These are phyloP conservation scores for Neoitamus cyanurus DNA, from an alignment of 2,888 invertebrate genomes.

Conservation along the genomic window DNA sequence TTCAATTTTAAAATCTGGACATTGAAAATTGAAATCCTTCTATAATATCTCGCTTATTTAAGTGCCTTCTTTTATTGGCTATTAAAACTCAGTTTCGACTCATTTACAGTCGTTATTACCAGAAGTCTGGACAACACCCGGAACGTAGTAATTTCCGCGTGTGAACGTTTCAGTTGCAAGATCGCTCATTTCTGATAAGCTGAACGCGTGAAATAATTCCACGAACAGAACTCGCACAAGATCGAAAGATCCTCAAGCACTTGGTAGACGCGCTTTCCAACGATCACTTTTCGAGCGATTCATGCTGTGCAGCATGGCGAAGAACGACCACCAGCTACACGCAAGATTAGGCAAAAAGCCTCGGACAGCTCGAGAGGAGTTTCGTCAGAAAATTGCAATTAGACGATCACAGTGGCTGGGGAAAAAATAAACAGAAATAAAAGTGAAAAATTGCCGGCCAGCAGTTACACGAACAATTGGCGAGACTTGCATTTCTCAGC, in stretches of 20 bases:
- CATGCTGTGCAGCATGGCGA: background rate
- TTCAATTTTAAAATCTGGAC: no score
- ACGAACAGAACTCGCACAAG: background rate
- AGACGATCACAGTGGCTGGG: background rate
- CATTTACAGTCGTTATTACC: background rate
- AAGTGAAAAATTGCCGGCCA: background rate
- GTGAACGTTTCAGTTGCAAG: background rate
- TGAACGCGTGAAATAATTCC: background rate
- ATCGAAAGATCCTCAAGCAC: background rate
- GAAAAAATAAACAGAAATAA: background rate
- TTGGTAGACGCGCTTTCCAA: background rate
- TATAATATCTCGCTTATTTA: background rate
- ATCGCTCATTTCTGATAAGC: background rate
- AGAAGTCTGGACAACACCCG: slow-evolving; percentile 2
- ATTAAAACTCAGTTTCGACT: background rate
- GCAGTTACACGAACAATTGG: background rate
- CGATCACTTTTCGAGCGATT: background rate
- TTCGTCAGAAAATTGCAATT: slow-evolving; percentile 28
- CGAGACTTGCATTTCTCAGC: background rate
- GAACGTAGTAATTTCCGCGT: background rate
- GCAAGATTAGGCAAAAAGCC: background rate
- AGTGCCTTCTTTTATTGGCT: background rate
- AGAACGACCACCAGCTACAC: background rate
- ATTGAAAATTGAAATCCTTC: no score
- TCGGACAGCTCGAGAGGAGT: background rate